Percentiles rank a stretch among this genome's conserved stretches.
These are phyloP conservation scores for Chorisops tibialis DNA, from an alignment of 2,888 invertebrate genomes.

Conservation along the genomic window DNA sequence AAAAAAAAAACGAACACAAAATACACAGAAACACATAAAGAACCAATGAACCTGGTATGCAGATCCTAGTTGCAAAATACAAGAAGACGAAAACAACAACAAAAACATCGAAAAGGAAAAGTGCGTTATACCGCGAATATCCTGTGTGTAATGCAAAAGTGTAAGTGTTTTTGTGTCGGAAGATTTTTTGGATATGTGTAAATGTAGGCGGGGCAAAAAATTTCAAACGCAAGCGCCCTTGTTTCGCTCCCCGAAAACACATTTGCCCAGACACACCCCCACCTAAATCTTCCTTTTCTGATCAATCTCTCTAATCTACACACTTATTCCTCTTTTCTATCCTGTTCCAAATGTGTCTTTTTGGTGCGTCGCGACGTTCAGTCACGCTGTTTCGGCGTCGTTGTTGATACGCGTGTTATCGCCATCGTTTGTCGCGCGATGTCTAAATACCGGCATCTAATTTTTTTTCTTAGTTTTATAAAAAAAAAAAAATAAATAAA, in stretches of 20 bases:
- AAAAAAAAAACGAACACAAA: slow-evolving; percentile 9
- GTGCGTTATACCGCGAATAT: slow-evolving; percentile 19
- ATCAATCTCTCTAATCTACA: slow-evolving; percentile 24
- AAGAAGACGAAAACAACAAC: not conserved
- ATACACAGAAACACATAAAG: slow-evolving; percentile 12
- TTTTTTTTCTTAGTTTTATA: slow-evolving; percentile 31
- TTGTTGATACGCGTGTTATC: slow-evolving; percentile 38
- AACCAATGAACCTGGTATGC: slow-evolving; percentile 19
- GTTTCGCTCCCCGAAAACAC: not conserved
- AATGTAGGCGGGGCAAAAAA: slow-evolving; percentile 35
- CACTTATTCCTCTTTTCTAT: slow-evolving; percentile 30
- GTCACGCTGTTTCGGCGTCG: slow-evolving; percentile 39
- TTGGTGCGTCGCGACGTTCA: slow-evolving; percentile 37
- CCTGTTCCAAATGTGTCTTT: slow-evolving; percentile 35
- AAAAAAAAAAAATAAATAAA: slow-evolving; percentile 5
- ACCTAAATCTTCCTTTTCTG: slow-evolving; percentile 26
- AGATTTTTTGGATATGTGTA: slow-evolving; percentile 14
- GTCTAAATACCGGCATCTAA: slow-evolving; percentile 34
- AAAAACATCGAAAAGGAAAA: slow-evolving; percentile 14
- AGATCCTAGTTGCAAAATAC: slow-evolving; percentile 6
- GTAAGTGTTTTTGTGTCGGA: slow-evolving; percentile 22
- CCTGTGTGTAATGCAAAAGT: slow-evolving; percentile 12
- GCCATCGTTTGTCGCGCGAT: slow-evolving; percentile 36
- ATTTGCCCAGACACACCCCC: slow-evolving; percentile 32
- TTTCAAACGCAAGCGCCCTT: slow-evolving; percentile 36